Base-by-base conservation (phyloP, 2,113 vertebrate species). In the Parus major region DNA sequence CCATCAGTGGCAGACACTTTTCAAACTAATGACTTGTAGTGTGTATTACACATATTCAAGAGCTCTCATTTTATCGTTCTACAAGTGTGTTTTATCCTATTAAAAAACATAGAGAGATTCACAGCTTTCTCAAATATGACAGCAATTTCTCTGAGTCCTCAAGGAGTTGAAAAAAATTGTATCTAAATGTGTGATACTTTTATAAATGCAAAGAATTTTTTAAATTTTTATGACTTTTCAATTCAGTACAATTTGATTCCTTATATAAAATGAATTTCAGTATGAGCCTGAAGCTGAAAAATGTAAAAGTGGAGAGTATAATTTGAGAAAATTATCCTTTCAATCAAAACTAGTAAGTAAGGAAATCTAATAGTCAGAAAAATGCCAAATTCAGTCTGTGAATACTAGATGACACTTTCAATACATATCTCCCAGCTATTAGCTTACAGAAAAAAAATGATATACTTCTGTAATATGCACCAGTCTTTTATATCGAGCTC, bases 241-340 rank as follows among this genome's bases (percentile, higher is more conserved):
- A 23, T 82, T 87, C 31, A 65, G 5, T 76, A 24, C 7, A 39
- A 39, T 82, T 31, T 21, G 4, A 42, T 91, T 89, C 16, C 27
- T 72, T 28, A 33, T 35, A 53, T 17, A 84, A 92, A 68, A 92
- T 49, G 2, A 44, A 69, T 92, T 90, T 85, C 59, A 35, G n/a
- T 42, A 44, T 49, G 49, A 52, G 85, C 59, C 41, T 79, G 53
- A 82, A 85, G 36, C 14, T 89, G 49, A 90, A 95, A 92, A 94
- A 55, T 39, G 10, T 57, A 60, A 92, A 80, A 70, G 29, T 9
- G 22, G 15, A 22, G 41, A 55, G 28, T 65, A 27, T 80, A 90
- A 92, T 95, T 83, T 83, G 20, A 23, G 47, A 57, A 90, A 80
- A 90, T 92, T 73, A 73, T 47, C 14, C 15, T 69, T 94, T 94